Evolutionary conservation across 2,113 vertebrate genomes (phyloP).

Genomic region (Chamaea fasciata): DNA sequence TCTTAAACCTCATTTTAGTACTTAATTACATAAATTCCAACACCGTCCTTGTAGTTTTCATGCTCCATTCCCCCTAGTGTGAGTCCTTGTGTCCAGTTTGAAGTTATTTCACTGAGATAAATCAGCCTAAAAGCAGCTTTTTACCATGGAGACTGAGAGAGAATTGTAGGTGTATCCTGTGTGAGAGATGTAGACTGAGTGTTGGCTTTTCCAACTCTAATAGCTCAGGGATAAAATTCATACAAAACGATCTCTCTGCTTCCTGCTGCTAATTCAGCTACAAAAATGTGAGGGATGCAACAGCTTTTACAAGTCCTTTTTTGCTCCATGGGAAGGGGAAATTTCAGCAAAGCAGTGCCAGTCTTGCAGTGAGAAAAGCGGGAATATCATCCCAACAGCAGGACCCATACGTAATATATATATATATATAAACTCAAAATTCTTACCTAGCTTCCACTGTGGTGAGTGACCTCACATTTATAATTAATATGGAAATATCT

Average conservation of each 20-base stretch:
- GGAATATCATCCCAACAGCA: not conserved
- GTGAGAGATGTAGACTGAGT: not conserved
- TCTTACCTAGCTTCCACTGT: not conserved
- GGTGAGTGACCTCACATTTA: not conserved
- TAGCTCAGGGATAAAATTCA: not conserved
- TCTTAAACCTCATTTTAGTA: not conserved
- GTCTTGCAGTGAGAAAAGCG: not conserved
- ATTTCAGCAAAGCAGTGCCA: not conserved
- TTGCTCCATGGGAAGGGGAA: not conserved
- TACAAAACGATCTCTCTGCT: not conserved
- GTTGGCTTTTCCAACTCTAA: not conserved
- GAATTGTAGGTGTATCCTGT: not conserved
- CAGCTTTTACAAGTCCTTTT: not conserved
- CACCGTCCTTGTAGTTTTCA: not conserved
- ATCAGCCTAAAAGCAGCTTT: not conserved
- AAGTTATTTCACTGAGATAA: not conserved
- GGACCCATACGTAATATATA: too few relatives aligned
- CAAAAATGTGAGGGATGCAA: not conserved
- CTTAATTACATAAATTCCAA: not conserved
- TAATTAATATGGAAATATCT: not conserved
- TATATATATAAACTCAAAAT: not conserved
- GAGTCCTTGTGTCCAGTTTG: not conserved
- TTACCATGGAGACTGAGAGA: not conserved
- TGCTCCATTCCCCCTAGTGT: not conserved
- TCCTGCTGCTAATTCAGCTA: not conserved